Evolutionary conservation across 2,888 invertebrate genomes (phyloP), one percentile per base, ranked within the genome.

Genomic region (Stenolophus ochropezus): DNA sequence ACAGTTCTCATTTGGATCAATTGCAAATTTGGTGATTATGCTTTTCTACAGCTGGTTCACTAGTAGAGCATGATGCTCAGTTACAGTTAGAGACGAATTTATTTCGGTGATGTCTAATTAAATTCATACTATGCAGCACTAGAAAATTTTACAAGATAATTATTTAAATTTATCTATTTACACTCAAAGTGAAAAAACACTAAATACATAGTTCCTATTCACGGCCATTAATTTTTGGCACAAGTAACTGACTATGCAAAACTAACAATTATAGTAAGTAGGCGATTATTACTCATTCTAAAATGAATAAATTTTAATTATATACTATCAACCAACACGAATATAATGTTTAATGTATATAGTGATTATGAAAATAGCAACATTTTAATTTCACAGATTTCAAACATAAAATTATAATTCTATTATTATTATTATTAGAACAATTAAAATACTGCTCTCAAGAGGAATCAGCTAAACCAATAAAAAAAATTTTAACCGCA

Each of bases 1-100:
- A 65, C 65, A 65, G 65, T 65, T 65, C 65, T 65, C 65, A 65
- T 27, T 33, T 33, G 14, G 61, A 61, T 27, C 61, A 61, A 25
- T 61, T 61, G 61, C 61, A 23, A 61, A 61, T 61, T 61, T 25
- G 61, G 61, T 27, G 27, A 61, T 61, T 61, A 61, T 23, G 11
- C n/a, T 27, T 61, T 61, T 61, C 21, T 61, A 16, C 25, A 18
- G 27, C n/a, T 61, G 61, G n/a, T 61, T n/a, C 65, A 8, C 65
- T 65, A 33, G 27, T 65, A 65, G 65, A 33, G 65, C 65, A 65
- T 65, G 65, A 65, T 65, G 18, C 23, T 23, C 23, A 33, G 27
- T 27, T 27, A 65, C 16, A 27, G 33, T 65, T 33, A 65, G 33
- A 65, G 18, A 18, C 27, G 27, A 65, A 65, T 65, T 65, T 65